A percentile compares a stretch with the other conserved stretches of the same genome.
phyloP scores from a whole-genome alignment of 2,888 invertebrate genomes.

The Adineta ricciae region DNA sequence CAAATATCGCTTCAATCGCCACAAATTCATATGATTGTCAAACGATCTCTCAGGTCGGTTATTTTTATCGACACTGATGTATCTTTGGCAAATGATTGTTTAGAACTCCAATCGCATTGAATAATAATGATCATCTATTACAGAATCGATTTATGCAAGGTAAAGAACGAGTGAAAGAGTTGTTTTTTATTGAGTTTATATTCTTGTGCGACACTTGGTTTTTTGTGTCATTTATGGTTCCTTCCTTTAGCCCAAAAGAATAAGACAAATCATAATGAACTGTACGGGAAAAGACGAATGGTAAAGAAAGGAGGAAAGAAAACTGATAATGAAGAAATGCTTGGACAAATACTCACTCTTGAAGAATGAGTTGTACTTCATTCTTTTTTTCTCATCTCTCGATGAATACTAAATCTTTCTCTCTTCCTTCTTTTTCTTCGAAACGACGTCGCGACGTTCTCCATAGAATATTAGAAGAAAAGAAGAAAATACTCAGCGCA shows the following conservation, averaged over 20 bases:
- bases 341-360: constrained; percentile 5
- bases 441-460: background rate
- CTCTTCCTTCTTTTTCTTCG: background rate
- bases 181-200: background rate
- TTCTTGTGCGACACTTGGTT: background rate
- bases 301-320: background rate
- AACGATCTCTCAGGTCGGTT: background rate
- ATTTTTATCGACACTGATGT: background rate
- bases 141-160: background rate
- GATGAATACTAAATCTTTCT: constrained; percentile 1
- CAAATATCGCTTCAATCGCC: background rate
- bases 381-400: constrained; percentile 5
- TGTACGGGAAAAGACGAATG: background rate
- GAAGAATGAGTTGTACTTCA: background rate
- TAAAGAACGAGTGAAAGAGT: background rate
- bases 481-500: background rate
- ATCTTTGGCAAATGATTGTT: background rate
- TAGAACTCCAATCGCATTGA: background rate
- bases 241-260: background rate
- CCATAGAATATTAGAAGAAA: background rate
- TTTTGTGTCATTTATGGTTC: background rate
- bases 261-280: background rate
- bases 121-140: background rate
- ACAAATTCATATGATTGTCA: constrained; percentile 7
- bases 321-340: background rate